These are phyloP conservation scores for Acleris laterana DNA, from an alignment of 2,888 invertebrate species.

Conservation along the genomic window DNA sequence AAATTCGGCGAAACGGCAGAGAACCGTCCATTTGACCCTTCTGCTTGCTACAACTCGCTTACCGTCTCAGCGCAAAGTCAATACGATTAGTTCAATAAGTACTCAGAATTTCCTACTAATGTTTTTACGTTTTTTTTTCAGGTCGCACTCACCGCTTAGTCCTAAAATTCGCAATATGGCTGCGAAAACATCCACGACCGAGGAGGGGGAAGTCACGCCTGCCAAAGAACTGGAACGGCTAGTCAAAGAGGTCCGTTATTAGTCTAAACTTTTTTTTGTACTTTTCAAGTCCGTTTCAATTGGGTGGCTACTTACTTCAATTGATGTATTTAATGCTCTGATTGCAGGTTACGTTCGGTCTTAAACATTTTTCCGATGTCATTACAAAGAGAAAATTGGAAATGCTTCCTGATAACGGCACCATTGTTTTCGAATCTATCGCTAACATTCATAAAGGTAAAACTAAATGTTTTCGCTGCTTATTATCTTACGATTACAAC, in stretches of 20 bases:
- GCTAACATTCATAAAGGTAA: constrained; percentile 92
- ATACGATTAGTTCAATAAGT: too few relatives aligned
- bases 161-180: constrained; percentile 83
- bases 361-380: constrained; percentile 96
- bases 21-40: too few relatives aligned
- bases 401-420: constrained; percentile 96
- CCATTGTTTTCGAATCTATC: constrained; percentile 96
- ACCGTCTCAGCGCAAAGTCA: too few relatives aligned
- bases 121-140: constrained; percentile 45
- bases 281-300: constrained; percentile 6
- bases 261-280: background rate
- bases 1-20: too few relatives aligned
- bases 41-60: too few relatives aligned
- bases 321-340: constrained; percentile 2
- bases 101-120: background rate
- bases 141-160: constrained; percentile 87
- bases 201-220: constrained; percentile 86
- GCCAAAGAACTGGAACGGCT: constrained; percentile 90
- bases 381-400: constrained; percentile 95
- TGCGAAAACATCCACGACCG: constrained; percentile 79
- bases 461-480: constrained; percentile 9
- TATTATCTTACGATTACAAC: background rate
- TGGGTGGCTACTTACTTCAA: background rate
- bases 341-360: constrained; percentile 77
- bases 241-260: constrained; percentile 85